Evolutionary conservation across 2,888 invertebrate species (phyloP).

Genomic region (Zootermopsis nevadensis): DNA sequence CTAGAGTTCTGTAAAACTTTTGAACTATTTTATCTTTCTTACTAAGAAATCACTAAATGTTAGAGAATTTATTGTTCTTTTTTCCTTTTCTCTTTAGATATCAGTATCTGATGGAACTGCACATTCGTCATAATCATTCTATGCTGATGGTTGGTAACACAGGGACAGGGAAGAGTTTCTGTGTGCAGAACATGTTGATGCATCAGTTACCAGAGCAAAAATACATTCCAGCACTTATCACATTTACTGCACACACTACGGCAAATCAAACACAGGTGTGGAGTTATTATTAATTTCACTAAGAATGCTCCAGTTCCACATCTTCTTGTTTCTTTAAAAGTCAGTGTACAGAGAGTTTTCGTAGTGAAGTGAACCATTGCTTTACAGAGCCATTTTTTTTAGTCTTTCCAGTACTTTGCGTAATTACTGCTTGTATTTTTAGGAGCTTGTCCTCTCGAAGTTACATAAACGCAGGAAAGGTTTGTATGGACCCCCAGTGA

Average conservation of each 20-base stretch:
- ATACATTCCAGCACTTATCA: constrained; percentile 81
- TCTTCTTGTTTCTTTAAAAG: no score
- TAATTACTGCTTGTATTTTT: not conserved
- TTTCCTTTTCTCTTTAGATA: constrained; percentile 66
- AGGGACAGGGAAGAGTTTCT: constrained; percentile 88
- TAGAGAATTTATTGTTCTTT: no score
- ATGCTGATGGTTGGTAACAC: constrained; percentile 84
- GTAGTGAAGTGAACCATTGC: no score
- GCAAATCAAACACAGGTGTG: constrained; percentile 61
- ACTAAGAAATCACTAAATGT: no score
- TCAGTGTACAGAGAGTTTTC: no score
- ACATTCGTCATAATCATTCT: constrained; percentile 77
- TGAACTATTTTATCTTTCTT: not conserved
- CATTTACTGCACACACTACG: constrained; percentile 85
- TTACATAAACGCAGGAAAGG: constrained; percentile 77
- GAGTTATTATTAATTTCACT: not conserved
- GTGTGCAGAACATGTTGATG: constrained; percentile 78
- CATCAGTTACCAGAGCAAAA: constrained; percentile 70
- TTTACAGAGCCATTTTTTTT: no score
- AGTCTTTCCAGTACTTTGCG: no score
- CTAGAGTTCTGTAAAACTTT: not conserved
- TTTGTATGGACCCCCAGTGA: constrained; percentile 80
- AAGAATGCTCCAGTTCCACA: not conserved
- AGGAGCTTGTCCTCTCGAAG: constrained; percentile 77
- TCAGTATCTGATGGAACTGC: constrained; percentile 77